Percentiles rank a stretch among this genome's conserved stretches.
phyloP scores from a whole-genome alignment of 2,888 invertebrate species.

The Clunio marinus region DNA sequence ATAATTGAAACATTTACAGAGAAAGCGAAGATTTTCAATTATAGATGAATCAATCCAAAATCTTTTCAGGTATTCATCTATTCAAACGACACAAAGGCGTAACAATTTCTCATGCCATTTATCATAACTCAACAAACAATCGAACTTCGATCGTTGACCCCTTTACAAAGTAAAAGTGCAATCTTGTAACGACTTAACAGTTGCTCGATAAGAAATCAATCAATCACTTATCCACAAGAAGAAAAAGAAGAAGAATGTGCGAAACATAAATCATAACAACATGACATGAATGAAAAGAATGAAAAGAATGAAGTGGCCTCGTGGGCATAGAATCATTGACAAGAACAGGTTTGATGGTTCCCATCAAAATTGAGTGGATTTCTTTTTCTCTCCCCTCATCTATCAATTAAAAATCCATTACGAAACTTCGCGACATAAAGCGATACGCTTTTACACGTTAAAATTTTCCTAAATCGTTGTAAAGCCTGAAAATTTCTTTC shows the following conservation, averaged over 20 bases:
- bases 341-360: neutral
- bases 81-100: neutral
- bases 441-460: neutral
- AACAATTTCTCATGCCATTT: neutral
- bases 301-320: neutral
- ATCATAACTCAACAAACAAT: neutral
- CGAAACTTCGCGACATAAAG: neutral
- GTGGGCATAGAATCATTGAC: no score
- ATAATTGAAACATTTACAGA: no score
- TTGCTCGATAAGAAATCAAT: conserved; percentile 30
- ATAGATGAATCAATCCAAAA: no score
- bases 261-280: conserved; percentile 32
- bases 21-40: no score
- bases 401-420: conserved; percentile 29
- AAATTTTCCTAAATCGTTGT: neutral
- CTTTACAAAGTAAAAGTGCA: neutral
- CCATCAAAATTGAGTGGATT: neutral
- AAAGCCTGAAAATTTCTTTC: neutral
- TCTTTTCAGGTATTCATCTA: no score
- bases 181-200: conserved; percentile 12
- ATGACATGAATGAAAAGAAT: conserved; percentile 2
- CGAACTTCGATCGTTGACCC: neutral
- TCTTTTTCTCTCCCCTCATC: neutral
- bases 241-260: no score
- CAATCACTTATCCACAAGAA: conserved; percentile 9